Base-by-base conservation (phyloP, 2,797 vertebrate genomes). In the Rhynchotus rufescens region DNA sequence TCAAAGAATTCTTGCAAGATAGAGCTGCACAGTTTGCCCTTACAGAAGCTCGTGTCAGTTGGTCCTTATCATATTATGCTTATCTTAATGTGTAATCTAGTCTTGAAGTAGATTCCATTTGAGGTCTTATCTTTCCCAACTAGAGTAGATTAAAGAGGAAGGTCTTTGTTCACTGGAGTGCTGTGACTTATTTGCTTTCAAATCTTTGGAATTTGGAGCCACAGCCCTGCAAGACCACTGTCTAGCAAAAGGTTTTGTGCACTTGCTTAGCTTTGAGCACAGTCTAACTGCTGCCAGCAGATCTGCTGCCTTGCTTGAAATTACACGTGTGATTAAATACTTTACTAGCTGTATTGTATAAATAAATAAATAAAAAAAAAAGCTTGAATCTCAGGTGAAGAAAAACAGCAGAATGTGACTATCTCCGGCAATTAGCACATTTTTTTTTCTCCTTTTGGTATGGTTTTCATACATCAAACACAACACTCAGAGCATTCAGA, bases 41-140 rank as follows among this genome's bases (percentile, higher is more conserved):
- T 92, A 93, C 93, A 96, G 95, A 94, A 96, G 95, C 94, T 67
- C 17, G 38, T 72, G 88, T 90, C 94, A 82, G 75, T 79, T 28
- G 80, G 78, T 81, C 72, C 52, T 96, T 93, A 89, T 93, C 80
- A 0, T 72, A 90, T 86, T 74, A 61, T 85, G 80, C 72, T 96
- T 97, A 96, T 96, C 96, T 97, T 95, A 95, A 95, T 89, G 84
- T 79, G 89, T 88, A 94, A 96, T 97, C 95, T 95, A 69, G 90
- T 95, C 95, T 86, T 94, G 87, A 94, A 92, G 93, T 76, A 87
- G 80, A 94, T 96, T 95, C 90, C 89, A 90, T 94, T 94, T 90
- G 86, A 89, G 90, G 78, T 64, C 90, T 96, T 96, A 96, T 96
- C 95, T 94, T 90, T 77, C 62, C 60, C 72, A 84, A 54, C 85